These are phyloP conservation scores for Caiman crocodilus DNA, from an alignment of 2,797 vertebrate species.

Conservation along the genomic window DNA sequence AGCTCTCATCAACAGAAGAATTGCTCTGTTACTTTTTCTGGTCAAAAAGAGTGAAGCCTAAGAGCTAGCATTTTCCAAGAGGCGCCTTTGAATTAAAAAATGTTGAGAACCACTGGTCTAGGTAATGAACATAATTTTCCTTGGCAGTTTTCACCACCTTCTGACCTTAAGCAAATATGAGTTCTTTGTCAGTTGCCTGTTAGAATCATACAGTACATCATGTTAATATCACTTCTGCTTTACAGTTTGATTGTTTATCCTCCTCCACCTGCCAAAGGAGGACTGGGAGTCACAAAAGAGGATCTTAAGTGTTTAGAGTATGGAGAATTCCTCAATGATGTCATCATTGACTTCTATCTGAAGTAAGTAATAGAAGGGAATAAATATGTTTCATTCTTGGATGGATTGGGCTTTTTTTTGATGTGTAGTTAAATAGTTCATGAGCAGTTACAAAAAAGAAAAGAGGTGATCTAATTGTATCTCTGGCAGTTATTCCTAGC, in stretches of 20 bases:
- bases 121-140: background rate
- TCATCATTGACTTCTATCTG: constrained; percentile 98
- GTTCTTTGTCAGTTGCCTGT: constrained; percentile 2
- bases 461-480: background rate
- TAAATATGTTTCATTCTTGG: background rate
- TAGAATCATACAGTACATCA: background rate
- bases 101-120: background rate
- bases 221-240: constrained; percentile 45
- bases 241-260: constrained; percentile 95
- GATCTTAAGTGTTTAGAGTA: constrained; percentile 91
- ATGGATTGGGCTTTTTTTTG: background rate
- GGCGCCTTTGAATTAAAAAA: too few species aligned
- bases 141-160: background rate
- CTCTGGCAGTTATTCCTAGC: accelerated
- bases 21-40: too few species aligned
- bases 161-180: background rate
- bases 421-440: background rate
- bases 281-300: constrained; percentile 92
- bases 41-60: too few species aligned
- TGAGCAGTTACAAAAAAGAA: background rate
- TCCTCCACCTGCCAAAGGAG: constrained; percentile 90
- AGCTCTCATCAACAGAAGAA: too few species aligned
- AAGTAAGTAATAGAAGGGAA: constrained; percentile 87
- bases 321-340: constrained; percentile 95
- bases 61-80: too few species aligned